Conservation (phyloP, 2,888 invertebrate genomes). For the Zele albiditarsus region DNA sequence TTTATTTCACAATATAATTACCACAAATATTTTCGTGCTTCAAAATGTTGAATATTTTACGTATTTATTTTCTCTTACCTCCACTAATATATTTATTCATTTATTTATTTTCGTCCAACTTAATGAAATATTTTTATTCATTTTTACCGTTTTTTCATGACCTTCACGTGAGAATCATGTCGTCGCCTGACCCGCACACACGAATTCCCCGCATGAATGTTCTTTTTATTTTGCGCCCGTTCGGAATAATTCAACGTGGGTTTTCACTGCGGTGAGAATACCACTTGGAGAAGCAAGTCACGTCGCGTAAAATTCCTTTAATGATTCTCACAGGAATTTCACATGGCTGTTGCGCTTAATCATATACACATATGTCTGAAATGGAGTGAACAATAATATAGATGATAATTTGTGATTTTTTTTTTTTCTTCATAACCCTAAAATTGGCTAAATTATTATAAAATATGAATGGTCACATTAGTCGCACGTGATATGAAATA, state of each 20-base stretch:
- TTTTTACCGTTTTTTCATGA: not conserved
- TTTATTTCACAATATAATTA: too few species aligned
- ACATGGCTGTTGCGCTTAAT: conserved; percentile 36
- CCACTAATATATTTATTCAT: not conserved
- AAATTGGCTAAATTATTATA: conserved; percentile 1
- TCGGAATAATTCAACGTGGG: conserved; percentile 35
- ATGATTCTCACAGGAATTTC: conserved; percentile 26
- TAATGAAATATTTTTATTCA: not conserved
- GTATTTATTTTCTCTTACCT: too few species aligned
- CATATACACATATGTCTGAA: conserved; percentile 4
- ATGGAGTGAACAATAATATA: conserved; percentile 12
- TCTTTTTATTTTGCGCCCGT: conserved; percentile 27
- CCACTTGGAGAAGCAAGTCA: conserved; percentile 21
- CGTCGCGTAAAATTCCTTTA: conserved; percentile 35
- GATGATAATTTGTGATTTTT: not conserved
- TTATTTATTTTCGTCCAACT: not conserved
- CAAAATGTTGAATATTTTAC: too few species aligned
- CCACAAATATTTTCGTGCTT: too few species aligned
- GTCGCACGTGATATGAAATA: not conserved
- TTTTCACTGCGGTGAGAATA: conserved; percentile 16
- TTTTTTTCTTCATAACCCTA: not conserved
- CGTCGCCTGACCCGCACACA: not conserved
- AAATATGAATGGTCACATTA: not conserved
- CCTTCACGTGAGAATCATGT: not conserved
- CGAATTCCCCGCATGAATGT: conserved; percentile 21